Conservation (phyloP, 2,797 vertebrate species). For the Neomorphus geoffroyi region DNA sequence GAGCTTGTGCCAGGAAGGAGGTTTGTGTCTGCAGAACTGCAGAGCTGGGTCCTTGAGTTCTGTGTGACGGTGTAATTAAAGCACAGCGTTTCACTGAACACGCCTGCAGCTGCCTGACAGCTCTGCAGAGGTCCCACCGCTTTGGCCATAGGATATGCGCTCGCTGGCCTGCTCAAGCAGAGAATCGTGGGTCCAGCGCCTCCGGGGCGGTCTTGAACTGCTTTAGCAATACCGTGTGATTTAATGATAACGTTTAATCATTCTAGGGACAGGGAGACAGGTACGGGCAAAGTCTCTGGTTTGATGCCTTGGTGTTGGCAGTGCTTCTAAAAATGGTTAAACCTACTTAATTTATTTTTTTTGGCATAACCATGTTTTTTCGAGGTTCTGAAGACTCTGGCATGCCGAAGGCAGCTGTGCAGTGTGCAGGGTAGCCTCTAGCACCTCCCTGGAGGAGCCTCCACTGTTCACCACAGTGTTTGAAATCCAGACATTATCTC, state of each 20-base stretch:
- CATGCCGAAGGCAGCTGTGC: background rate
- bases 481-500: background rate
- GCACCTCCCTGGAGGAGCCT: background rate
- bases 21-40: background rate
- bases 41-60: background rate
- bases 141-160: accelerated
- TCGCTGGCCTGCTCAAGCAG: background rate
- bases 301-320: slow-evolving; percentile 7
- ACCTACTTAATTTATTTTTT: background rate
- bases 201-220: background rate
- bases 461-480: background rate
- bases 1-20: background rate
- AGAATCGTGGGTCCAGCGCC: background rate
- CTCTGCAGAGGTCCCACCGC: background rate
- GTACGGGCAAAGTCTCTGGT: slow-evolving; percentile 33
- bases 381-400: background rate
- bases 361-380: background rate
- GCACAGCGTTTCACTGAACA: accelerated
- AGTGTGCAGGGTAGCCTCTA: background rate
- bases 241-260: background rate
- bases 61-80: background rate
- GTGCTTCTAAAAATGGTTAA: slow-evolving; percentile 27
- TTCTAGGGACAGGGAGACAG: slow-evolving; percentile 11
- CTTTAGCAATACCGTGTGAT: accelerated
- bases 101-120: background rate